These are phyloP conservation scores for Mesocricetus auratus DNA, from an alignment of 2,113 vertebrate species.

Conservation along the genomic window DNA sequence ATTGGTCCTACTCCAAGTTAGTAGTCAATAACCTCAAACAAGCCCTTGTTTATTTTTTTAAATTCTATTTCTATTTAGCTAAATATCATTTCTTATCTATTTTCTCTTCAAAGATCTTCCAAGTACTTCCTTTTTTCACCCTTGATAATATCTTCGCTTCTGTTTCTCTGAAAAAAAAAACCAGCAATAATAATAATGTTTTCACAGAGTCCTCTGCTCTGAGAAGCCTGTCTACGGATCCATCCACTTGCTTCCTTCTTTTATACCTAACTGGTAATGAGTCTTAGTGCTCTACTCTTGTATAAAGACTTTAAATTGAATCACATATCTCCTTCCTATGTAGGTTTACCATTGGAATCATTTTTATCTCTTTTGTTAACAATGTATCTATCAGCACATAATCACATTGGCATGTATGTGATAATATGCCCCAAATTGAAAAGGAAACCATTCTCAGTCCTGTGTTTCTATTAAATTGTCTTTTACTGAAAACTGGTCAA, in stretches of 20 bases:
- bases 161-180: not conserved
- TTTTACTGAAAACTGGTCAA: not conserved
- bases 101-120: not conserved
- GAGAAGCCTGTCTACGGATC: not conserved
- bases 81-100: not conserved
- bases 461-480: not conserved
- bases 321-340: not conserved
- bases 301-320: not conserved
- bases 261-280: not conserved
- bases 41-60: not conserved
- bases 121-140: rapidly evolving
- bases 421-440: not conserved
- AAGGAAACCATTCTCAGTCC: not conserved
- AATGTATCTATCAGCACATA: not conserved
- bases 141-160: slow-evolving; percentile 11
- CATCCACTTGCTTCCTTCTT: not conserved
- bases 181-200: not conserved
- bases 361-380: not conserved
- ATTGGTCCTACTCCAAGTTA: not conserved
- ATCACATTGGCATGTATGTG: not conserved
- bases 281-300: not conserved
- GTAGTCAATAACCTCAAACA: not conserved
- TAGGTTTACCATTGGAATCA: not conserved
- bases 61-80: not conserved
- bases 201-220: not conserved